Percentiles rank a stretch among this genome's conserved stretches.
phyloP scores from a whole-genome alignment of 1,140 invertebrate species.

The Propsilocerus akamusi region DNA sequence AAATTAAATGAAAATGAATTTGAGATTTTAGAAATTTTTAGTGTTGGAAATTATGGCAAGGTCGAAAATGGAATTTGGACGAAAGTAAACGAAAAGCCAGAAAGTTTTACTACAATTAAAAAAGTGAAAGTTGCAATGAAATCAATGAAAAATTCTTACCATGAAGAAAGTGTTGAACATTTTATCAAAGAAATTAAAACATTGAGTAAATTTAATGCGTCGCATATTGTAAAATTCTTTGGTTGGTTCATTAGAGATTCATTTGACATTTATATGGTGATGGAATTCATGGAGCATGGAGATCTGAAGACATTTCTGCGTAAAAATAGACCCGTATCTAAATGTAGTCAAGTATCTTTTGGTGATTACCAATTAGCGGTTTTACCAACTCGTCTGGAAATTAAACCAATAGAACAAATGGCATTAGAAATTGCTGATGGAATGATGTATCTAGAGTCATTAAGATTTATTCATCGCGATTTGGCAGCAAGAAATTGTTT shows the following conservation, averaged over 20 bases:
- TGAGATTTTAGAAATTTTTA: too few relatives aligned
- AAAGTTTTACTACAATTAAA: too few relatives aligned
- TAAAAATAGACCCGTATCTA: slow-evolving; percentile 9
- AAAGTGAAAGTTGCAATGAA: too few relatives aligned
- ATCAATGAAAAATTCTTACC: too few relatives aligned
- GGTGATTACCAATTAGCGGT: not conserved
- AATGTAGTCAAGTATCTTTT: slow-evolving; percentile 11
- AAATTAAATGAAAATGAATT: too few relatives aligned
- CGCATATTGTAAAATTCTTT: slow-evolving; percentile 47
- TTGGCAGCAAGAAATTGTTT: slow-evolving; percentile 57
- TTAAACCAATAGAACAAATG: slow-evolving; percentile 33
- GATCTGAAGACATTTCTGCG: slow-evolving; percentile 50
- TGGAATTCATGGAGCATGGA: slow-evolving; percentile 59
- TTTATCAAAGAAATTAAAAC: not conserved
- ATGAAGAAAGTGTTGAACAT: too few relatives aligned
- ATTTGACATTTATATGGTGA: slow-evolving; percentile 47
- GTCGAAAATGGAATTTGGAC: too few relatives aligned
- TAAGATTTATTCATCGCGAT: slow-evolving; percentile 46
- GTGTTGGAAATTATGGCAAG: too few relatives aligned
- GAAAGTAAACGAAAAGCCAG: too few relatives aligned
- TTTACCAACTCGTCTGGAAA: slow-evolving; percentile 21
- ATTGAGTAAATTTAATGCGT: slow-evolving; percentile 8
- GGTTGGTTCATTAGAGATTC: slow-evolving; percentile 48
- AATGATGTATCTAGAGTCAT: slow-evolving; percentile 45
- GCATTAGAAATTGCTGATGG: slow-evolving; percentile 49